phyloP scores from a whole-genome alignment of 2,113 vertebrate genomes.

The Pipa parva region DNA sequence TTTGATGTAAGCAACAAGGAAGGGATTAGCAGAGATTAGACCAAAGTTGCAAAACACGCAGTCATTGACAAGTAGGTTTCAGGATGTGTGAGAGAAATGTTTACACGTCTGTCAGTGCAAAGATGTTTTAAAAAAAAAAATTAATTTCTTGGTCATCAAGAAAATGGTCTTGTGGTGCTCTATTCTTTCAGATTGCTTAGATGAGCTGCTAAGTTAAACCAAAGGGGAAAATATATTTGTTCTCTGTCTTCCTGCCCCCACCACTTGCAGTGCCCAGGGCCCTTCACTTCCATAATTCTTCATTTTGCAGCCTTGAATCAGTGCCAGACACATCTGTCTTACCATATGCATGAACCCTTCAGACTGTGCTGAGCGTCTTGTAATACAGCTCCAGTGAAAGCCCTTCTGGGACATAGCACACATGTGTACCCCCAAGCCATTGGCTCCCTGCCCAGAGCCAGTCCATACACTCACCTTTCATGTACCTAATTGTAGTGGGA shows the following conservation, averaged over 20 bases:
- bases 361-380: slow-evolving; percentile 78
- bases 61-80: not conserved
- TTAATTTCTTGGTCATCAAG: not conserved
- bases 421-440: slow-evolving; percentile 76
- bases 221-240: slow-evolving; percentile 57
- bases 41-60: no score
- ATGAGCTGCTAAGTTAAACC: slow-evolving; percentile 69
- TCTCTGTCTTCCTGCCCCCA: slow-evolving; percentile 54
- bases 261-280: slow-evolving; percentile 83
- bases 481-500: slow-evolving; percentile 66
- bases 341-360: slow-evolving; percentile 92
- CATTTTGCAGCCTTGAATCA: slow-evolving; percentile 91
- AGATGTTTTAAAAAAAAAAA: slow-evolving; percentile 12
- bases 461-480: slow-evolving; percentile 62
- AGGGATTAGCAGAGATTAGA: no score
- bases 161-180: slow-evolving; percentile 15
- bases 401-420: slow-evolving; percentile 76
- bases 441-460: slow-evolving; percentile 76
- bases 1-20: no score
- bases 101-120: not conserved
- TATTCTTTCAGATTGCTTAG: slow-evolving; percentile 62
- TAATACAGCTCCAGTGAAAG: slow-evolving; percentile 82
- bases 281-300: slow-evolving; percentile 96
- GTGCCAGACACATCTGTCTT: slow-evolving; percentile 97
- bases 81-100: not conserved